Evolutionary conservation across 1,140 invertebrate species (phyloP), one percentile per base, ranked within the genome.

Genomic region (Ostrea denselamellosa): DNA sequence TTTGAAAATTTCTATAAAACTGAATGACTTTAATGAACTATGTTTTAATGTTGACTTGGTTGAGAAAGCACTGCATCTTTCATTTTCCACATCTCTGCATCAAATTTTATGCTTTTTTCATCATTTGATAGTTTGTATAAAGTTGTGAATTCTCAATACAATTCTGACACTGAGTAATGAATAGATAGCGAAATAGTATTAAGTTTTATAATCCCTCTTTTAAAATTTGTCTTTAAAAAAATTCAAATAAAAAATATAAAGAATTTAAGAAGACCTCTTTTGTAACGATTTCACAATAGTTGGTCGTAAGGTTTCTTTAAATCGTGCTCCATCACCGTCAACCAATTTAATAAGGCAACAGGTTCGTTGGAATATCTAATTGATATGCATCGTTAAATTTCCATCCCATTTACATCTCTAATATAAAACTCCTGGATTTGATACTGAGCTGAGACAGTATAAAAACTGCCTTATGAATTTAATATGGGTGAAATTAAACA

Each of bases 181-280:
- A 77, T 77, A 77, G 22, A 77, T 77, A 77, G 68, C 8, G 68
- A 77, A 34, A 22, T 28, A 77, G 68, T 77, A 77, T 77, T 77
- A 77, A 77, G 68, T 77, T 77, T 77, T 77, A 77, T 77, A 77
- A 77, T 77, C 68, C 68, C 68, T 77, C 68, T 77, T 28, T 77
- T 77, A 77, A 77, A 77, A 77, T 77, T 77, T 77, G 68, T 34
- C 28, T 77, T 12, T 17, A 12, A 77, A 77, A 77, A 77, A 77
- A 28, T 77, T 77, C 68, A 77, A 28, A 77, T 77, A 77, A 77
- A 25, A 25, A 10, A 77, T 34, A 77, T 34, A 77, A 17, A 77
- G 22, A 77, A 77, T 77, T 77, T 17, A 77, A 77, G 68, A 77
- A 77, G 68, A 28, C 14, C 22, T 34, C 68, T 77, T 77, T 28